phyloP scores from a whole-genome alignment of 2,797 vertebrate genomes.

The Danionella dracula region DNA sequence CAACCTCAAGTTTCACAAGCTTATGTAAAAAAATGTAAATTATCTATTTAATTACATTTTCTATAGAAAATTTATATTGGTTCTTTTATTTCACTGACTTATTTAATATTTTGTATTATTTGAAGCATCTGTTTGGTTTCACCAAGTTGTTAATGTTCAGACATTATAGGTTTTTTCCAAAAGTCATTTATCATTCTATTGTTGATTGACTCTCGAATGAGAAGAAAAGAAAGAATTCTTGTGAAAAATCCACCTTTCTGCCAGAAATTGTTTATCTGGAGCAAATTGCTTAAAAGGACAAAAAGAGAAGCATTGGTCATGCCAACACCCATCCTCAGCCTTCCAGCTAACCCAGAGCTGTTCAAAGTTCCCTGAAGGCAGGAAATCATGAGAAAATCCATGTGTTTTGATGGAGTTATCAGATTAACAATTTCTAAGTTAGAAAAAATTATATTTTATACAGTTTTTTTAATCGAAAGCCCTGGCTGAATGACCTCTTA shows the following conservation, averaged over 20 bases:
- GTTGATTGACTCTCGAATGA: neutral
- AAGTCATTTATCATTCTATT: neutral
- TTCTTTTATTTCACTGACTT: too few relatives aligned
- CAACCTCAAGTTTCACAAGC: too few relatives aligned
- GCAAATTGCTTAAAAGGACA: slow-evolving; percentile 3
- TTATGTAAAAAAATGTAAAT: too few relatives aligned
- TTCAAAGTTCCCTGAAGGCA: neutral
- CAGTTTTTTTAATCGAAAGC: too few relatives aligned
- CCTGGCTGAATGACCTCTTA: too few relatives aligned
- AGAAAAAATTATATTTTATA: too few relatives aligned
- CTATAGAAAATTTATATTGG: too few relatives aligned
- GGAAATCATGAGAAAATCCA: neutral
- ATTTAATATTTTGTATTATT: neutral
- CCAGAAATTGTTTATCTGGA: slow-evolving; percentile 18
- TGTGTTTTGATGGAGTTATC: too few relatives aligned
- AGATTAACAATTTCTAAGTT: too few relatives aligned
- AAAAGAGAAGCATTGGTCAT: slow-evolving; percentile 4
- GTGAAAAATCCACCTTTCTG: neutral
- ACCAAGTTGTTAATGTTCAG: neutral
- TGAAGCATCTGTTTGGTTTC: too few relatives aligned
- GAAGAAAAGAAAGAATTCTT: slow-evolving; percentile 10
- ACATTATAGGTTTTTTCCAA: neutral
- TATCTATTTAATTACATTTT: too few relatives aligned
- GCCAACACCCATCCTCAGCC: slow-evolving; percentile 9
- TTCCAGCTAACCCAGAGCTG: neutral